Evolutionary conservation across 2,113 vertebrate genomes (phyloP).

Genomic region (Coreoperca whiteheadi): DNA sequence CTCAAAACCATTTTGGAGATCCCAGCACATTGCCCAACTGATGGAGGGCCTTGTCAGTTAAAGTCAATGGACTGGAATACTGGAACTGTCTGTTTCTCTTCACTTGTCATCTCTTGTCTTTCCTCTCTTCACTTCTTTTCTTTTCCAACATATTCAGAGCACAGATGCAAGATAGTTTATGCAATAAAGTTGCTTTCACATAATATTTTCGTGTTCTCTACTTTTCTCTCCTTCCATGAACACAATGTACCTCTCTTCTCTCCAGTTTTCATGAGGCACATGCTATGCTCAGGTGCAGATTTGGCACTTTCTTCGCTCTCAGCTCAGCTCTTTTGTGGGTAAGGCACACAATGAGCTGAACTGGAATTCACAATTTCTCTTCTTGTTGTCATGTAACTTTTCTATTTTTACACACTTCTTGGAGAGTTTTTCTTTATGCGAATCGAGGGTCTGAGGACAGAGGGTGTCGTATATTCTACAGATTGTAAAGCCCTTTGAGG

Average conservation of each 20-base stretch:
- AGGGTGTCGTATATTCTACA: no score
- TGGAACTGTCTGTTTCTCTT: constrained; percentile 39
- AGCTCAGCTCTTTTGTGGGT: constrained; percentile 1
- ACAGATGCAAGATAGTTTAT: neutral
- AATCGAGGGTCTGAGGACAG: no score
- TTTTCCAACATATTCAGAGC: constrained; percentile 13
- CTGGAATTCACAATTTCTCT: neutral
- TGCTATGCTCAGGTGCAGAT: neutral
- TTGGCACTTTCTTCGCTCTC: neutral
- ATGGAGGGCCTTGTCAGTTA: constrained; percentile 54
- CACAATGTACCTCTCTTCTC: constrained; percentile 2
- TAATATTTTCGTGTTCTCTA: neutral
- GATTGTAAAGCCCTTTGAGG: no score
- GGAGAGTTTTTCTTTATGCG: no score
- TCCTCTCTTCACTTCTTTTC: neutral
- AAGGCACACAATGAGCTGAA: constrained; percentile 6
- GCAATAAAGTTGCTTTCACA: neutral
- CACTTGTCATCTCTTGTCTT: constrained; percentile 36
- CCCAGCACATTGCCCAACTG: constrained; percentile 28
- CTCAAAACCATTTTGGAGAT: constrained; percentile 11
- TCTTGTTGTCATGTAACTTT: neutral
- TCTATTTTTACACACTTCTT: no score
- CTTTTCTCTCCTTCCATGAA: neutral
- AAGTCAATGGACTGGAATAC: constrained; percentile 53
- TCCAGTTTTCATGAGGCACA: neutral